phyloP scores from a whole-genome alignment of 2,113 vertebrate genomes.

The Burhinus bistriatus region DNA sequence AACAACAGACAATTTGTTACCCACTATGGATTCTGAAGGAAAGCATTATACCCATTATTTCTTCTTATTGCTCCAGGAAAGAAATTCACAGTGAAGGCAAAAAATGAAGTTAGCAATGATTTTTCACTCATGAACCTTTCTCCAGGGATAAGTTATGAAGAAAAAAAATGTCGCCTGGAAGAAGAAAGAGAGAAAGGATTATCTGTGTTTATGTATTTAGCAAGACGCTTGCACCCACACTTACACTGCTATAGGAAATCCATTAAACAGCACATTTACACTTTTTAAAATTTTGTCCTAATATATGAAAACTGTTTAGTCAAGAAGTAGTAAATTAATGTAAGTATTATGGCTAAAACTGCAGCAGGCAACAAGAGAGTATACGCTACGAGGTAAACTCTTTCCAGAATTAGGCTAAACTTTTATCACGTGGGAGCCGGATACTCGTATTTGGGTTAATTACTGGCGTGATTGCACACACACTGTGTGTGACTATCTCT shows the following conservation, averaged over 20 bases:
- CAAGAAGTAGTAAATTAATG: not conserved
- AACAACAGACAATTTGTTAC: slow-evolving; percentile 24
- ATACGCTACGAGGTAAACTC: not conserved
- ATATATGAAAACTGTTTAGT: not conserved
- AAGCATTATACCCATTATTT: slow-evolving; percentile 38
- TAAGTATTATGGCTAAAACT: not conserved
- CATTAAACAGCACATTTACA: not conserved
- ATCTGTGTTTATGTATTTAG: slow-evolving; percentile 8
- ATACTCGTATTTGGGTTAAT: not conserved
- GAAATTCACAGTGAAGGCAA: slow-evolving; percentile 37
- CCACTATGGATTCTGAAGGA: not conserved
- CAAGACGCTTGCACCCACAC: not conserved
- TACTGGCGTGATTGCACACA: rapidly evolving
- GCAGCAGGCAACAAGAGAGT: not conserved
- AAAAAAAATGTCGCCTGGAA: slow-evolving; percentile 9
- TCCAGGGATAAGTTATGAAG: slow-evolving; percentile 54
- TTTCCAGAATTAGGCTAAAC: not conserved
- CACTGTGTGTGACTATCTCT: not conserved
- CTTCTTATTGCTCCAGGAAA: slow-evolving; percentile 62
- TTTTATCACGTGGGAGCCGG: not conserved
- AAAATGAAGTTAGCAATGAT: slow-evolving; percentile 66
- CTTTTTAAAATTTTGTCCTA: not conserved
- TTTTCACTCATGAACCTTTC: slow-evolving; percentile 55
- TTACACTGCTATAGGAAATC: not conserved
- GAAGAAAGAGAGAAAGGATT: slow-evolving; percentile 8